Conservation (phyloP, 2,113 vertebrate genomes). For the Rafetus swinhoei region DNA sequence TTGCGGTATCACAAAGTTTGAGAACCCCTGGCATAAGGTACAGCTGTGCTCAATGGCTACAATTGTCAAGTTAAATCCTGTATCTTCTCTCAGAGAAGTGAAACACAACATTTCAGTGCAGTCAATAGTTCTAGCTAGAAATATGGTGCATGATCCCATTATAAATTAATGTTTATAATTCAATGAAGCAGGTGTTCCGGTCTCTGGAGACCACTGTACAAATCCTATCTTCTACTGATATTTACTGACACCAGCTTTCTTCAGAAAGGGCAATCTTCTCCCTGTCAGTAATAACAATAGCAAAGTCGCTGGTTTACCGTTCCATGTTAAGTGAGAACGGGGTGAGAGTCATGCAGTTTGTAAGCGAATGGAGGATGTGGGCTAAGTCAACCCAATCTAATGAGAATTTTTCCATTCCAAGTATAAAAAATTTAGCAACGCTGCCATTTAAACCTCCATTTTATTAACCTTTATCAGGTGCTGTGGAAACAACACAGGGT, state of each 20-base stretch:
- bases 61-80: background rate
- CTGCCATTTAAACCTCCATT: conserved; percentile 61
- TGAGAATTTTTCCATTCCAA: conserved; percentile 34
- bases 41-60: background rate
- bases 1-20: too few species aligned
- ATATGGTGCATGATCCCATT: rapidly evolving
- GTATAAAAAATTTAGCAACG: conserved; percentile 52
- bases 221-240: background rate
- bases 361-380: background rate
- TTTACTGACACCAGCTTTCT: conserved; percentile 3
- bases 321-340: background rate
- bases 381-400: conserved; percentile 31
- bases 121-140: background rate
- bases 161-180: background rate
- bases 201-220: background rate
- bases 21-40: background rate
- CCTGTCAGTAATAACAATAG: background rate
- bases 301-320: background rate
- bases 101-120: background rate
- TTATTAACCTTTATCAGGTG: conserved; percentile 79
- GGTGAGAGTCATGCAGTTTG: background rate
- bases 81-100: background rate
- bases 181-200: background rate
- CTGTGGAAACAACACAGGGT: conserved; percentile 57
- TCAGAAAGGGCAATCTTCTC: background rate